A percentile compares a stretch with the other conserved stretches of the same genome.
phyloP scores from a whole-genome alignment of 2,113 vertebrate genomes.

The Eretmochelys imbricata region DNA sequence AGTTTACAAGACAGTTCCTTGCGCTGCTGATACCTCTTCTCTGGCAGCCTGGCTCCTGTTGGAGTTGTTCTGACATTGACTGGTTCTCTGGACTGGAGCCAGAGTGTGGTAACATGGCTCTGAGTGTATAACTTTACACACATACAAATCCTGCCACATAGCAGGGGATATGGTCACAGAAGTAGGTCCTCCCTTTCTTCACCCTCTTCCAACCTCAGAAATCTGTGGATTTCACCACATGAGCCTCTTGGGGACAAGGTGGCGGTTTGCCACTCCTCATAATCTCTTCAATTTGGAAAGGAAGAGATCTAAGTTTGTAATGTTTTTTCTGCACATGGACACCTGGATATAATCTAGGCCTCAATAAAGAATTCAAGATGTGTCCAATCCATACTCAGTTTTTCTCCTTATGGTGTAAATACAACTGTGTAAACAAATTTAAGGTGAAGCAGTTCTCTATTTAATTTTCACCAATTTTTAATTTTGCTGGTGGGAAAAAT shows the following conservation, averaged over 20 bases:
- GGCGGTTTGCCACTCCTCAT: not conserved
- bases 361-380: not conserved
- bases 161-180: not conserved
- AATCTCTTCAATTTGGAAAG: not conserved
- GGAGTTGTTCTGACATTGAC: not conserved
- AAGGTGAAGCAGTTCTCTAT: not conserved
- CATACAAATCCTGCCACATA: not conserved
- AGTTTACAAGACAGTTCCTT: not conserved
- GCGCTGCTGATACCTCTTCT: not conserved
- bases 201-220: not conserved
- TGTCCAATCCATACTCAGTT: not conserved
- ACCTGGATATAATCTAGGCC: not conserved
- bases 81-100: not conserved
- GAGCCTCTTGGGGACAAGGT: not conserved
- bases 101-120: not conserved
- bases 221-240: not conserved
- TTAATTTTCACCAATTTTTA: not conserved
- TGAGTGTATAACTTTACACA: not conserved
- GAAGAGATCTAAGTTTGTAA: not conserved
- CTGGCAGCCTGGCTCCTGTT: not conserved
- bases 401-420: not conserved
- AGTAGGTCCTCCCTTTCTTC: not conserved
- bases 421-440: rapidly evolving
- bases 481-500: not conserved
- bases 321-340: not conserved